Percentiles rank a stretch among this genome's conserved stretches.
Conservation (phyloP, 2,113 vertebrate species). For the Tragelaphus strepsiceros region DNA sequence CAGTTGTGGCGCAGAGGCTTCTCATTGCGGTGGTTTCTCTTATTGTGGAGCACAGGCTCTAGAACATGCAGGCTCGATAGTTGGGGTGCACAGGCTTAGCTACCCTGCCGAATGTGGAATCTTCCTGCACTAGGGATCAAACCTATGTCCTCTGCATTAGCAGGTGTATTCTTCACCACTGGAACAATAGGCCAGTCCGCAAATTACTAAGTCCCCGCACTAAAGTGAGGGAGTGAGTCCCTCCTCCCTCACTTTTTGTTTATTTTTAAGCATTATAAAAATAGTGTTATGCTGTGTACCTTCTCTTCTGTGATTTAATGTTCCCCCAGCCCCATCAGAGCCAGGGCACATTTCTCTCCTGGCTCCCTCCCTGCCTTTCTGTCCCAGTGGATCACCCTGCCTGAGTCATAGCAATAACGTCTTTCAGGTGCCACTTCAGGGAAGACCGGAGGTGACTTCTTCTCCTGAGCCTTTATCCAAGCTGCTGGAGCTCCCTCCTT, state of each 20-base stretch:
- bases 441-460: neutral
- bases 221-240: neutral
- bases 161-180: neutral
- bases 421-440: neutral
- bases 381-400: neutral
- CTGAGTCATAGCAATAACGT: neutral
- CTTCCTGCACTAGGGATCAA: neutral
- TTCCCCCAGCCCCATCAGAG: neutral
- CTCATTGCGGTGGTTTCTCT: neutral
- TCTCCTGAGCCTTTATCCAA: neutral
- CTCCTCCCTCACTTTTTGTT: neutral
- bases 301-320: neutral
- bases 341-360: neutral
- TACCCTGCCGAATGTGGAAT: neutral
- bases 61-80: neutral
- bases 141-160: neutral
- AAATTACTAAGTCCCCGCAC: neutral
- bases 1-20: accelerated
- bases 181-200: neutral
- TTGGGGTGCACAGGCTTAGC: neutral
- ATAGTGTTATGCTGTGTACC: neutral
- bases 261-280: neutral
- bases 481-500: neutral
- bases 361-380: neutral
- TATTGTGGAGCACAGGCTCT: neutral